A percentile compares a stretch with the other conserved stretches of the same genome.
Conservation (phyloP, 2,113 vertebrate genomes). For the Tamias sibiricus region DNA sequence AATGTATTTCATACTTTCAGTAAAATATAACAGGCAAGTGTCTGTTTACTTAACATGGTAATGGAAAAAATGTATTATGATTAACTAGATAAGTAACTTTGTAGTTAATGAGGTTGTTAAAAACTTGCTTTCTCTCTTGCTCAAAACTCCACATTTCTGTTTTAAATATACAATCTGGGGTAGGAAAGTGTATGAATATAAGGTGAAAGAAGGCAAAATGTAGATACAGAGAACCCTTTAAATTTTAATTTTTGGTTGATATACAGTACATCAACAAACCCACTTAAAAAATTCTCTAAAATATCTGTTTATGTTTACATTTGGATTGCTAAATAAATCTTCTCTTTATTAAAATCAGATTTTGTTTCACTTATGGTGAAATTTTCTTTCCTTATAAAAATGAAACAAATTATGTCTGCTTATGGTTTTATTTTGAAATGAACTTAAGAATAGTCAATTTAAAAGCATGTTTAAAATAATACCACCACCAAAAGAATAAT, state of each 20-base stretch:
- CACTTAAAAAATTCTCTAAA: slow-evolving; percentile 28
- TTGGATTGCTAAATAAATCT: slow-evolving; percentile 62
- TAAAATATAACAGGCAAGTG: slow-evolving; percentile 42
- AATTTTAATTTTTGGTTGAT: slow-evolving; percentile 57
- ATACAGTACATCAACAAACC: slow-evolving; percentile 7
- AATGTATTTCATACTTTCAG: slow-evolving; percentile 26
- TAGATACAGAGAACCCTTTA: not conserved
- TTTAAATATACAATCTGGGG: not conserved
- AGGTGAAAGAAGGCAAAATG: not conserved
- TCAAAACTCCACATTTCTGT: slow-evolving; percentile 45
- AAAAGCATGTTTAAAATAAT: slow-evolving; percentile 48
- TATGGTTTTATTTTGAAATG: slow-evolving; percentile 61
- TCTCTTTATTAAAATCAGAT: slow-evolving; percentile 58
- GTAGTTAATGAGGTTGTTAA: slow-evolving; percentile 47
- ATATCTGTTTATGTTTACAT: slow-evolving; percentile 65
- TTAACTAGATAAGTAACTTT: slow-evolving; percentile 49
- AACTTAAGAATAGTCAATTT: slow-evolving; percentile 32
- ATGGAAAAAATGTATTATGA: slow-evolving; percentile 64
- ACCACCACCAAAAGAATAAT: slow-evolving; percentile 12
- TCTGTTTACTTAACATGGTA: slow-evolving; percentile 33
- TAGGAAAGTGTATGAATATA: not conserved
- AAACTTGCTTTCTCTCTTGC: slow-evolving; percentile 27
- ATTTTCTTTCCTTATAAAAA: slow-evolving; percentile 47
- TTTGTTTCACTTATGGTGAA: slow-evolving; percentile 45
- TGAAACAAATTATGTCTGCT: slow-evolving; percentile 48